Evolutionary conservation across 2,113 vertebrate genomes (phyloP), one percentile per base, ranked within the genome.

Genomic region (Brachirus orientalis): DNA sequence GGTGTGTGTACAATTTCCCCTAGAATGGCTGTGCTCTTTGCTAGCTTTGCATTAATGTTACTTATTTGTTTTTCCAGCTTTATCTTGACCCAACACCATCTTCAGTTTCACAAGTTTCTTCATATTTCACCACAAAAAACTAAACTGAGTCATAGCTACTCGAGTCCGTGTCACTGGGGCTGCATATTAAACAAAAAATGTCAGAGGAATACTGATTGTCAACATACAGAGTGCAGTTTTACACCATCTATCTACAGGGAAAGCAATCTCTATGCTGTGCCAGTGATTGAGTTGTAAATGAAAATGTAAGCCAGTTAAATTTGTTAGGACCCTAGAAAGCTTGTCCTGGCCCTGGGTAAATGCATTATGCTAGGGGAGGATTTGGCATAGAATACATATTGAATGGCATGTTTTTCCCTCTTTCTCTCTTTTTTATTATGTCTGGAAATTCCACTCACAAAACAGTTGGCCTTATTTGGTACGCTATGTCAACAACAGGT

Each of bases 391-490:
- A 86, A 83, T 69, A 53, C 51, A 62, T 63, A 85, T 81, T 60
- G 33, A 80, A 80, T 63, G 59, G 77, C 64, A 82, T 79, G 63
- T 84, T 64, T 79, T 72, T n/a, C n/a, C 52, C 56, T 75, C 40
- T 51, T 69, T 72, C 77, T 70, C 11, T 72, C 67, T 75, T 56
- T 86, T 78, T 80, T 83, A 75, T 80, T 82, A 85, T 85, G n/a
- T 57, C 60, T 57, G 66, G 63, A 52, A 76, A 82, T 76, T 69
- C 46, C 62, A 50, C 22, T 51, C 52, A 19, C 50, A 50, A 65
- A 71, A 72, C 59, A n/a, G 48, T 75, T 74, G 51, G 48, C 28
- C 79, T 80, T 69, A 84, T 89, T 88, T 73, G 72, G 57, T 74
- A 81, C 76, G 76, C 67, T 52, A 40, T 72, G 69, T 90, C 68